These are phyloP conservation scores for Emmelina monodactyla DNA, from an alignment of 2,888 invertebrate genomes.

Conservation along the genomic window DNA sequence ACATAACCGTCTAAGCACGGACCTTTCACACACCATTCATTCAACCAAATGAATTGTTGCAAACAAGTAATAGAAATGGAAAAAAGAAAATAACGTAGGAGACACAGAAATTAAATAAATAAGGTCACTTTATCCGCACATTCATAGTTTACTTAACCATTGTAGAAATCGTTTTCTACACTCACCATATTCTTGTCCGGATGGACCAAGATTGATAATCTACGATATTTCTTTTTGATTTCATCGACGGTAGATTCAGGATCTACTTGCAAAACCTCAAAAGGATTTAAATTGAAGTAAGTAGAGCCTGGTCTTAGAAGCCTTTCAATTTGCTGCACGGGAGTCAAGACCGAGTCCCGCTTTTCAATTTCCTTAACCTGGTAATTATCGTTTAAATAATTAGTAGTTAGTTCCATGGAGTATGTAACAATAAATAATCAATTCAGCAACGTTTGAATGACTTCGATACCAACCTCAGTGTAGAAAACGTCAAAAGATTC, in stretches of 20 bases:
- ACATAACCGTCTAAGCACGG: constrained; percentile 51
- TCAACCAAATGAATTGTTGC: not conserved
- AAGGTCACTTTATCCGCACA: too few species aligned
- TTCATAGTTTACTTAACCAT: constrained; percentile 11
- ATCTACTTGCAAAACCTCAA: constrained; percentile 90
- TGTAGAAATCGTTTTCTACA: too few species aligned
- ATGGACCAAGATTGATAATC: constrained; percentile 97
- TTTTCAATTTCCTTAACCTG: constrained; percentile 99
- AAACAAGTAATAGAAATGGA: too few species aligned
- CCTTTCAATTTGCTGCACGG: constrained; percentile 96
- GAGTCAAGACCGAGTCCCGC: constrained; percentile 94
- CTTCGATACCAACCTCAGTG: constrained; percentile 70
- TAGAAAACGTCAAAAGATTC: constrained; percentile 84
- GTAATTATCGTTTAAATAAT: constrained; percentile 17
- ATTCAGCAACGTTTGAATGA: constrained; percentile 2
- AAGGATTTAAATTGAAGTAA: constrained; percentile 98
- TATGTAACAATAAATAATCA: not conserved
- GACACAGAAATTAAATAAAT: too few species aligned
- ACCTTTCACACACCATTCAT: constrained; percentile 3
- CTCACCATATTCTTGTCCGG: constrained; percentile 92
- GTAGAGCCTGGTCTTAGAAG: constrained; percentile 95
- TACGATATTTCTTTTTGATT: constrained; percentile 95
- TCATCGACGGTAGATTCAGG: constrained; percentile 89
- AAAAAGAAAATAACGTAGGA: too few species aligned
- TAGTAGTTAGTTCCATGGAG: not conserved